Percentiles rank a stretch among this genome's conserved stretches.
These are phyloP conservation scores for Pandemis corylana DNA, from an alignment of 2,888 invertebrate genomes.

Conservation along the genomic window DNA sequence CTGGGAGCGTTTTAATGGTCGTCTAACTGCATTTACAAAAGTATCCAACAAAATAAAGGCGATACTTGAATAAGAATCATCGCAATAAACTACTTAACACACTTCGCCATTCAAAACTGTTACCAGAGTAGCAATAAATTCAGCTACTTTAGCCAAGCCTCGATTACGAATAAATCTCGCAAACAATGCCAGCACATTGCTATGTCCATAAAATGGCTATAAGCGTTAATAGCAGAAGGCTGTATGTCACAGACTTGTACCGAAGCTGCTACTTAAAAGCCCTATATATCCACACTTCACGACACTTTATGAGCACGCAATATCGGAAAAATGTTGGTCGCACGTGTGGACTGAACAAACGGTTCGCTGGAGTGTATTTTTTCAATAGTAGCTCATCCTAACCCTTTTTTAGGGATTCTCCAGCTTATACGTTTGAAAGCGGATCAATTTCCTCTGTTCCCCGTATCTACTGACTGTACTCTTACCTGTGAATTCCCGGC, in stretches of 20 bases:
- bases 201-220: conserved; percentile 38
- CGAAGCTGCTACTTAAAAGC: conserved; percentile 60
- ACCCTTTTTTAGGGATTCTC: conserved; percentile 38
- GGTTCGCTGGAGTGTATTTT: conserved; percentile 55
- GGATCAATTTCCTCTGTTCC: conserved; percentile 20
- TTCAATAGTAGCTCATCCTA: conserved; percentile 49
- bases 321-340: conserved; percentile 76
- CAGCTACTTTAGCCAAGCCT: conserved; percentile 31
- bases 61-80: not conserved
- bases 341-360: conserved; percentile 61
- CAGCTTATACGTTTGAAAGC: conserved; percentile 10
- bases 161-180: conserved; percentile 34
- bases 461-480: not conserved
- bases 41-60: not conserved
- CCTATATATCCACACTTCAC: conserved; percentile 51
- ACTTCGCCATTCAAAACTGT: not conserved
- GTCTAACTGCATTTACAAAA: too few relatives aligned
- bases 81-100: not conserved
- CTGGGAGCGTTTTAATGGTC: too few relatives aligned
- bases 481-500: not conserved
- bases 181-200: conserved; percentile 36
- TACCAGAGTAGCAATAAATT: conserved; percentile 23
- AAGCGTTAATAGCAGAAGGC: conserved; percentile 37
- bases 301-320: conserved; percentile 66
- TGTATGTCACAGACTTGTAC: conserved; percentile 34